These are phyloP conservation scores for Nomada ruficornis DNA, from an alignment of 2,888 invertebrate species.

Conservation along the genomic window DNA sequence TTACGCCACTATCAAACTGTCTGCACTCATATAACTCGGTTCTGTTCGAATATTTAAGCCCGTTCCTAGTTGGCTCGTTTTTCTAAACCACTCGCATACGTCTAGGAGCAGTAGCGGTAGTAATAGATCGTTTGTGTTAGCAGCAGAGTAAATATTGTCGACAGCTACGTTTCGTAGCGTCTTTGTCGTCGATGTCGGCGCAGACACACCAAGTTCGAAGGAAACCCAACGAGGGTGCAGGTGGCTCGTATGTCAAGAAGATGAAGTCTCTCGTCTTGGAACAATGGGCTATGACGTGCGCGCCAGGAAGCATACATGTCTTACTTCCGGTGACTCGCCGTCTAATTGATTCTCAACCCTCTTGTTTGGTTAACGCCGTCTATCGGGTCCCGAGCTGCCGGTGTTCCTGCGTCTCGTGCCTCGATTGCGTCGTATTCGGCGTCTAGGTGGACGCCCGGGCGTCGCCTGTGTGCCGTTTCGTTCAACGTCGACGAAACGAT, in stretches of 20 bases:
- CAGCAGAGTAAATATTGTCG: conserved; percentile 23
- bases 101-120: too few relatives aligned
- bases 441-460: not conserved
- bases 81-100: too few relatives aligned
- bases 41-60: too few relatives aligned
- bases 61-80: too few relatives aligned
- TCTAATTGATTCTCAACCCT: conserved; percentile 76
- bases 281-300: conserved; percentile 75
- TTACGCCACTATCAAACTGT: too few relatives aligned
- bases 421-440: conserved; percentile 16
- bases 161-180: not conserved
- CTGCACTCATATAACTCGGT: too few relatives aligned
- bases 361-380: conserved; percentile 59
- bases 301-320: conserved; percentile 71
- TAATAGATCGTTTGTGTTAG: not conserved
- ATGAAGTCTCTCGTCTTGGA: conserved; percentile 76
- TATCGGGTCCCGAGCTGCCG: conserved; percentile 43
- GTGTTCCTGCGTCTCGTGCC: not conserved
- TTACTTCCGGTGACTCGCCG: conserved; percentile 75
- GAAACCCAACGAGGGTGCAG: conserved; percentile 74
- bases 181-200: conserved; percentile 38
- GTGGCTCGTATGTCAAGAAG: conserved; percentile 77
- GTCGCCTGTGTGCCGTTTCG: conserved; percentile 9
- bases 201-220: conserved; percentile 51
- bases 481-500: conserved; percentile 30